Base-by-base conservation (phyloP, 2,797 vertebrate species). In the Eulemur coronatus region DNA sequence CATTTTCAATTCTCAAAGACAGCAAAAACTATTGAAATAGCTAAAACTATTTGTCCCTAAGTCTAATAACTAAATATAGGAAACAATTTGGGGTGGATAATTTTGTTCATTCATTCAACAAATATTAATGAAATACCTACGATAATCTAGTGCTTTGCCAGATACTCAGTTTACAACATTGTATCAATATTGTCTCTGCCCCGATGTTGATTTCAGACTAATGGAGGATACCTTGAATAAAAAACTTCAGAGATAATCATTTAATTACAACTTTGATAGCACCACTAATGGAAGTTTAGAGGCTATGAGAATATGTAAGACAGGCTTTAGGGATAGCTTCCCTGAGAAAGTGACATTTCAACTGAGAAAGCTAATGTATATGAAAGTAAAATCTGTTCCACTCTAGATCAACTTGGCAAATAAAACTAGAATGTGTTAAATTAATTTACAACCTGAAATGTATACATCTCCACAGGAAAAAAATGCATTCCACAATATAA, bases 341-440 rank as follows among this genome's bases (percentile, higher is more conserved):
- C 7, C 63, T 75, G 61, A 89, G 70, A 52, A 79, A 92, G 17
- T 43, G 61, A 41, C 17, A 85, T 86, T 87, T 97, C 14, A 91
- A 65, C 46, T 4, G 30, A 95, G 57, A 75, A 81, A 89, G 26
- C 5, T 52, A 5, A 5, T 72, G 1, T 46, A 55, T 75, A n/a
- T 89, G 14, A 59, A 65, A 85, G 28, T 72, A 52, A 92, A 78
- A 52, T 88, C 30, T 89, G 41, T 75, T 91, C n/a, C 22, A 92
- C 12, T 92, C 59, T 67, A 70, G 50, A 91, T 86, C 33, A 91
- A 41, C 17, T 59, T 67, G 69, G 57, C 59, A 92, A 82, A 91
- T 91, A 91, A 96, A 97, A 95, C 48, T 13, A 63, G 18, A 87
- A 33, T 41, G 11, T 81, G 48, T 85, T 95, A 87, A 79, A 87